These are phyloP conservation scores for Rhinatrema bivittatum DNA, from an alignment of 2,797 vertebrate species.

Conservation along the genomic window DNA sequence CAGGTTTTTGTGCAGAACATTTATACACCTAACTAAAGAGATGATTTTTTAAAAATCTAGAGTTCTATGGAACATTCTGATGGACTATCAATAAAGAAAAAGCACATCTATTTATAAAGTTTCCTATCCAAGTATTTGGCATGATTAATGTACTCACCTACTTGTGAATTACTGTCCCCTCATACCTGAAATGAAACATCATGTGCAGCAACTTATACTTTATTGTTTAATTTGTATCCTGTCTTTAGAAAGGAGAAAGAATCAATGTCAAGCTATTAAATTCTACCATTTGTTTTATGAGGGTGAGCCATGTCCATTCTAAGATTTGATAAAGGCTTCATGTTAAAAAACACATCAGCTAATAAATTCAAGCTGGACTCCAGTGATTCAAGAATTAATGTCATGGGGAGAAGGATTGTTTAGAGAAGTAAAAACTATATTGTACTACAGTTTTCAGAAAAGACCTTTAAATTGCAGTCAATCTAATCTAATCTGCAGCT, in stretches of 20 bases:
- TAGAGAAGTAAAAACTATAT: neutral
- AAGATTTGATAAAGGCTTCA: slow-evolving; percentile 20
- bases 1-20: neutral
- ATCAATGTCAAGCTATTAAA: slow-evolving; percentile 29
- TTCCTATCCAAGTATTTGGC: too few species aligned
- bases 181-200: slow-evolving; percentile 25
- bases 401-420: neutral
- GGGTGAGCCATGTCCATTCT: slow-evolving; percentile 2
- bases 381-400: neutral
- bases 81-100: slow-evolving; percentile 22
- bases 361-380: slow-evolving; percentile 2
- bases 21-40: neutral
- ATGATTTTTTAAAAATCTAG: slow-evolving; percentile 10
- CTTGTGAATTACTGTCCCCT: slow-evolving; percentile 17
- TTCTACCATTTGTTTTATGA: slow-evolving; percentile 28
- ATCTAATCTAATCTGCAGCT: too few species aligned
- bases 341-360: slow-evolving; percentile 14
- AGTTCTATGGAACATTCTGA: slow-evolving; percentile 6
- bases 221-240: slow-evolving; percentile 42
- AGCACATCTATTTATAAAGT: slow-evolving; percentile 2
- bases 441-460: neutral
- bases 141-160: slow-evolving; percentile 26
- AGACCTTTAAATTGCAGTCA: too few species aligned
- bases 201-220: slow-evolving; percentile 11
- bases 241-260: slow-evolving; percentile 20